Evolutionary conservation across 1,140 invertebrate species (phyloP).

Genomic region (Drosophila tristis): DNA sequence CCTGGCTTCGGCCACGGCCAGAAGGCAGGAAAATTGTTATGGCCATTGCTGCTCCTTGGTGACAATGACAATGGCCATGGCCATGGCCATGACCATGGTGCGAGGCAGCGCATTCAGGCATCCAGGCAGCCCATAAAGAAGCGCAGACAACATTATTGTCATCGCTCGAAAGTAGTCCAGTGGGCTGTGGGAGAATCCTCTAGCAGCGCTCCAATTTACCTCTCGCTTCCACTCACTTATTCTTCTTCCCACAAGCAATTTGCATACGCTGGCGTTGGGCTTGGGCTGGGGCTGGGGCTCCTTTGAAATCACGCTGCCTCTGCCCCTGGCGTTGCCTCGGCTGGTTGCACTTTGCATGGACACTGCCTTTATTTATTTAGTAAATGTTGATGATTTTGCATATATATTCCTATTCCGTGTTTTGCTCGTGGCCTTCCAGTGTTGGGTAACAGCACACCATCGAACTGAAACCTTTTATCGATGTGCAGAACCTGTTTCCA

Average conservation of each 20-base stretch:
- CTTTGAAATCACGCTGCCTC: conserved; percentile 12
- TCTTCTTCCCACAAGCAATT: conserved; percentile 59
- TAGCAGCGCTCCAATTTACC: conserved; percentile 59
- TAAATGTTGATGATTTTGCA: conserved; percentile 47
- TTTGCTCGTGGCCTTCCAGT: background rate
- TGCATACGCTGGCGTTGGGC: conserved; percentile 38
- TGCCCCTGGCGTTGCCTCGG: conserved; percentile 1
- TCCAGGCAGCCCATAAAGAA: conserved; percentile 53
- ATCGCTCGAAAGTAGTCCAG: conserved; percentile 67
- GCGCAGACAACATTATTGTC: conserved; percentile 78
- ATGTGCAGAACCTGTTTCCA: conserved; percentile 1
- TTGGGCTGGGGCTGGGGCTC: background rate
- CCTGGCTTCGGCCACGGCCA: conserved; percentile 20
- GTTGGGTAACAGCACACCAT: background rate
- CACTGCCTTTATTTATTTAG: conserved; percentile 37
- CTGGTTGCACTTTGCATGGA: conserved; percentile 26
- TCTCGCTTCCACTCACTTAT: conserved; percentile 13
- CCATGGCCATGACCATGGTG: background rate
- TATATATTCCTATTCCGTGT: background rate
- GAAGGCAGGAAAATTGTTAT: conserved; percentile 61
- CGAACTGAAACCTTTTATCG: conserved; percentile 3
- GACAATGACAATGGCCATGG: conserved; percentile 63
- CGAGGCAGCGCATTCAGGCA: background rate
- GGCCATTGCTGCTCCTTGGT: conserved; percentile 44
- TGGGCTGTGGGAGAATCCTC: conserved; percentile 76